Evolutionary conservation across 2,113 vertebrate genomes (phyloP).

Genomic region (Nerophis lumbriciformis): DNA sequence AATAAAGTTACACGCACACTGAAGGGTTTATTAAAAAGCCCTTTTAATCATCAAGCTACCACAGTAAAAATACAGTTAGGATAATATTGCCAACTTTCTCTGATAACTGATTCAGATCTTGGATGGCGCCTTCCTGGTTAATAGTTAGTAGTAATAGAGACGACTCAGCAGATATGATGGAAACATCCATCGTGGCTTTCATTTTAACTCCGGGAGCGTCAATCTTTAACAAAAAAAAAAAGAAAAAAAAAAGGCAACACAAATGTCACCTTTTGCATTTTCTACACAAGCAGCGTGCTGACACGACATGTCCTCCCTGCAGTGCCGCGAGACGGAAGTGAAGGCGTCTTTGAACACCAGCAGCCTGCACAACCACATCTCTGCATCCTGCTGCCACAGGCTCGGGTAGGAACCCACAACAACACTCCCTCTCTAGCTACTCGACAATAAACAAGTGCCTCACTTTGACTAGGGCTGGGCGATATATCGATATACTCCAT

Average conservation of each 20-base stretch:
- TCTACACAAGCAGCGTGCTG: no score
- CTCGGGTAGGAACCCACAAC: conserved; percentile 76
- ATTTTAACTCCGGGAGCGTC: not conserved
- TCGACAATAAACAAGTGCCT: not conserved
- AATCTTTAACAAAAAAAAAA: not conserved
- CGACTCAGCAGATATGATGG: not conserved
- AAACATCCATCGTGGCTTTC: not conserved
- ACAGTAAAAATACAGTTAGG: no score
- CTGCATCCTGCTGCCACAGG: conserved; percentile 77
- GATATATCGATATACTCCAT: no score
- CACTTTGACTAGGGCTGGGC: no score
- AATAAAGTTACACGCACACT: no score
- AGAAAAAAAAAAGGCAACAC: not conserved
- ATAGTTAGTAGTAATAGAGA: not conserved
- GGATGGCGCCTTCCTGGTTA: not conserved
- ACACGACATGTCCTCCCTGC: conserved; percentile 31
- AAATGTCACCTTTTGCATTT: not conserved
- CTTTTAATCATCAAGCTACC: no score
- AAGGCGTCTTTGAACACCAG: conserved; percentile 83
- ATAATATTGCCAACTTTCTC: no score
- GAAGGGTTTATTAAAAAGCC: no score
- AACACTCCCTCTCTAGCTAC: not conserved
- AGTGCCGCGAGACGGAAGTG: conserved; percentile 80
- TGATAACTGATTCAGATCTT: no score
- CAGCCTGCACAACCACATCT: conserved; percentile 81